phyloP scores from a whole-genome alignment of 1,140 invertebrate species.

The Phymorhynchus buccinoides region DNA sequence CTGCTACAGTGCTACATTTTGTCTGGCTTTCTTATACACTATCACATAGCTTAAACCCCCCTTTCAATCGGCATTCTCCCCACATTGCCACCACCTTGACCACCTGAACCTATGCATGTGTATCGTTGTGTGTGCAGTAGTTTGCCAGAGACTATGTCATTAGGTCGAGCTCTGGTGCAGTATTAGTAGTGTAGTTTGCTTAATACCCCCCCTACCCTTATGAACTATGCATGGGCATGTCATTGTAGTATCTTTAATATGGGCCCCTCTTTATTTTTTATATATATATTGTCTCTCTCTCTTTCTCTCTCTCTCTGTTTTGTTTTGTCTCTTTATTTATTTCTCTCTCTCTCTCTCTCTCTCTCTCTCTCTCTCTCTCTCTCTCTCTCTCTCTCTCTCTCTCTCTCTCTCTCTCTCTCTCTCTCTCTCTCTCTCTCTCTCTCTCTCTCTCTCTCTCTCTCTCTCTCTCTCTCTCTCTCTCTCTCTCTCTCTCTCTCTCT shows the following conservation, averaged over 20 bases:
- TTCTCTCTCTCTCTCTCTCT: constrained; percentile 21
- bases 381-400: constrained; percentile 10
- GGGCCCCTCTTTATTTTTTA: neutral
- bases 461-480: neutral
- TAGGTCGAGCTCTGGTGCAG: neutral
- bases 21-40: too few species aligned
- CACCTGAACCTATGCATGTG: constrained; percentile 9
- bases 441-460: neutral
- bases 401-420: neutral
- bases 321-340: neutral
- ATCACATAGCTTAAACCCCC: too few species aligned
- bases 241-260: neutral
- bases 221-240: too few species aligned
- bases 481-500: constrained; percentile 25
- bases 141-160: neutral
- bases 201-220: too few species aligned
- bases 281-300: neutral
- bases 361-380: constrained; percentile 23
- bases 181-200: neutral
- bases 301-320: neutral
- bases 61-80: neutral
- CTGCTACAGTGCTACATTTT: too few species aligned
- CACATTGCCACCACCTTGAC: neutral
- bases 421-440: neutral
- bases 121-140: neutral